Evolutionary conservation across 2,113 vertebrate species (phyloP).

Genomic region (Tenrec ecaudatus): DNA sequence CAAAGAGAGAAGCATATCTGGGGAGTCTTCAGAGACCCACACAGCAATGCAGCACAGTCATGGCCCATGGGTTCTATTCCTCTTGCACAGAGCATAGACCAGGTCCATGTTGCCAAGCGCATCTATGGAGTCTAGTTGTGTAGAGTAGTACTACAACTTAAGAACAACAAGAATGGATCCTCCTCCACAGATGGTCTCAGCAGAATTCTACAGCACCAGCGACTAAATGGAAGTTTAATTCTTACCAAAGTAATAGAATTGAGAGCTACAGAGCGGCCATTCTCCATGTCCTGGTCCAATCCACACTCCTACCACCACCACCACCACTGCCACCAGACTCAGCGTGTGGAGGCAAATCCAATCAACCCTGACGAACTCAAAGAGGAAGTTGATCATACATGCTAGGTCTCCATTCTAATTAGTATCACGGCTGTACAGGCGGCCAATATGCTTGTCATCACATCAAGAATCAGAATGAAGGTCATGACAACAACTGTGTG

Average conservation of each 20-base stretch:
- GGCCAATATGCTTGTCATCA: constrained; percentile 66
- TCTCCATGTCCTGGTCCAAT: constrained; percentile 10
- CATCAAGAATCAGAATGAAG: constrained; percentile 72
- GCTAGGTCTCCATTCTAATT: constrained; percentile 69
- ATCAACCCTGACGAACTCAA: constrained; percentile 27
- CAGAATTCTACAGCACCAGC: not conserved
- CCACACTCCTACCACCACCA: not conserved
- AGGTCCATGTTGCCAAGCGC: not conserved
- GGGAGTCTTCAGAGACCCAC: not conserved
- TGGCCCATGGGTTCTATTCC: not conserved
- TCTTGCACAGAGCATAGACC: not conserved
- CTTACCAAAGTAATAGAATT: constrained; percentile 27
- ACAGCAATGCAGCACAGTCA: not conserved
- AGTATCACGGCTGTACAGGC: constrained; percentile 55
- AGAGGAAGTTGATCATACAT: constrained; percentile 64
- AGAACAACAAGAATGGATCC: not conserved
- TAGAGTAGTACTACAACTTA: not conserved
- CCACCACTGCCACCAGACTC: not conserved
- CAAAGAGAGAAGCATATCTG: not conserved
- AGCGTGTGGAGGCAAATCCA: constrained; percentile 36
- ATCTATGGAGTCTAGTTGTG: not conserved
- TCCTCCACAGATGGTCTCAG: not conserved
- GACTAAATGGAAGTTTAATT: constrained; percentile 6
- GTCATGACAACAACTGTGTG: constrained; percentile 53
- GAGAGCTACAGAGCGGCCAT: not conserved